Base-by-base conservation (phyloP, 2,113 vertebrate species). In the Gracilinanus agilis region DNA sequence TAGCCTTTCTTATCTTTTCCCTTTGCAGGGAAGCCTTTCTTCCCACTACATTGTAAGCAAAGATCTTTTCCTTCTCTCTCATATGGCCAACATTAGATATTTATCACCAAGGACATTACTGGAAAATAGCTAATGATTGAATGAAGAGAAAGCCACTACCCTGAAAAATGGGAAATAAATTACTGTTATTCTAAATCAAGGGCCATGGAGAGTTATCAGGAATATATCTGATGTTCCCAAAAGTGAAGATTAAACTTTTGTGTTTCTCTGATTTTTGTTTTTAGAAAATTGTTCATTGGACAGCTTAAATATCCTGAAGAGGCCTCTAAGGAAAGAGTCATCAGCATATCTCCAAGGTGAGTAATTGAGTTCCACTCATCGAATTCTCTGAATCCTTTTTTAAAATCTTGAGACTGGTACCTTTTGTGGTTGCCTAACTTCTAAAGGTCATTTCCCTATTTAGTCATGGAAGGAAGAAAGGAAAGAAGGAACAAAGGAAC, bases 271-370 rank as follows among this genome's bases (percentile, higher is more conserved):
- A 56, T 92, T 92, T 91, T 97, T 97, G 27, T 96, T 97, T 97
- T 95, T 95, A 98, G 98, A 75, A 88, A 98, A 98, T 44, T 97
- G 58, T 61, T 98, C 98, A 2, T 98, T 98, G 67, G 97, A 97
- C 12, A 95, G 97, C 93, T 91, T 97, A 49, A 96, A 90, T 53
- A 96, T 97, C 58, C 95, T 98, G 90, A 94, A 58, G 96, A 93
- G 12, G 24, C 49, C 95, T 56, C 96, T 96, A 5, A 54, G 49
- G 95, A 96, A 95, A 40, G 95, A 92, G 96, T 94, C 98, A 0
- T 97, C 95, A 96, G 98, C 98, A 40, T 98, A 98, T 92, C 93
- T 99, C 96, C 97, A 97, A 98, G 98, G 98, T 99, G 92, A 98
- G 98, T 98, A 97, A 53, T 56, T 11, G 44, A 95, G 54, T 49